Conservation (phyloP, 2,797 vertebrate species). For the Leptatherina wallacei region DNA sequence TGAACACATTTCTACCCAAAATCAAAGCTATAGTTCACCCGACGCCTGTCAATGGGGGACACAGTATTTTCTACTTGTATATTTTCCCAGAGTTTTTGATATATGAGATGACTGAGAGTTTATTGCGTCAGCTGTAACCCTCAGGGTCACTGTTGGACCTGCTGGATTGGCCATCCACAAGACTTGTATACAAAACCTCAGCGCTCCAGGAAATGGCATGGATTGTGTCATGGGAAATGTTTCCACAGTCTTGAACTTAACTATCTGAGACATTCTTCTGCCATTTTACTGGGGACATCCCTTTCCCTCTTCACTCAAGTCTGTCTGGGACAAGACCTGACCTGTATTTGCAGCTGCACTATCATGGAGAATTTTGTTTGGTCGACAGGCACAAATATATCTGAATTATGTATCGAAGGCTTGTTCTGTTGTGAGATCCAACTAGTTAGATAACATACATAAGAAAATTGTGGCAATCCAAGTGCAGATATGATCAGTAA, state of each 20-base stretch:
- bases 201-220: slow-evolving; percentile 58
- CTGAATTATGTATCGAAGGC: slow-evolving; percentile 32
- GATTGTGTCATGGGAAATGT: slow-evolving; percentile 76
- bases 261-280: slow-evolving; percentile 51
- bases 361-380: slow-evolving; percentile 17
- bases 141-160: slow-evolving; percentile 35
- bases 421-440: slow-evolving; percentile 10
- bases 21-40: slow-evolving; percentile 24
- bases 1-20: not conserved
- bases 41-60: not conserved
- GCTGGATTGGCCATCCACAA: slow-evolving; percentile 33
- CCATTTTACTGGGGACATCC: slow-evolving; percentile 54
- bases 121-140: slow-evolving; percentile 56
- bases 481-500: slow-evolving; percentile 37
- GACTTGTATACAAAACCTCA: slow-evolving; percentile 60
- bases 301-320: slow-evolving; percentile 45
- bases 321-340: slow-evolving; percentile 33
- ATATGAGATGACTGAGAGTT: slow-evolving; percentile 13
- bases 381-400: slow-evolving; percentile 38
- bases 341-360: slow-evolving; percentile 51
- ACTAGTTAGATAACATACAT: slow-evolving; percentile 33
- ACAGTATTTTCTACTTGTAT: slow-evolving; percentile 20
- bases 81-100: slow-evolving; percentile 45
- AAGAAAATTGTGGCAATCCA: slow-evolving; percentile 3
- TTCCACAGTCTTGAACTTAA: slow-evolving; percentile 36